Evolutionary conservation across 1,140 invertebrate species (phyloP), one percentile per base, ranked within the genome.

Genomic region (Temnothorax longispinosus): DNA sequence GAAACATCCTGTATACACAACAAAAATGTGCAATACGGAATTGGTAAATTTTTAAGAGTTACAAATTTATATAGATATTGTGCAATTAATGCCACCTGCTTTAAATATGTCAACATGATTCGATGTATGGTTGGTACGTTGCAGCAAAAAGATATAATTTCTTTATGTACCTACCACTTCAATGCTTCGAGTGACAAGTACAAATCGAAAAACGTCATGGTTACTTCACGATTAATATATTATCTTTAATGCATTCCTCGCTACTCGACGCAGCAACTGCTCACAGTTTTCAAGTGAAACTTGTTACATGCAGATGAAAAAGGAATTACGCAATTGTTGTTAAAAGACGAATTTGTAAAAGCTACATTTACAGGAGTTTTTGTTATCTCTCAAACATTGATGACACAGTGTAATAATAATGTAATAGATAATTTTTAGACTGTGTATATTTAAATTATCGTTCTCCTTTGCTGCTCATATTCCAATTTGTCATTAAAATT

Each of bases 171-270:
- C 65, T 50, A n/a, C n/a, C 2, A 71, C 54, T 74, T 89, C 72
- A 52, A 13, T 50, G 13, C 15, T 13, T 3, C 13, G 13, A 27
- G 54, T 89, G 64, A 85, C 64, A 78, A 82, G 67, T n/a, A n/a
- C n/a, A n/a, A n/a, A 87, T 89, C 47, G 65, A 81, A 54, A 32
- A 80, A 13, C 76, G n/a, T 54, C 76, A 87, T 75, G 85, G 78
- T 87, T 62, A 84, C 88, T 88, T 77, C 3, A 88, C 47, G 10
- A 71, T 32, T 74, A 77, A 81, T 74, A 85, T 50, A 88, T 71
- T 18, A 80, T 77, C 62, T 54, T 11, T 60, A 1, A 52, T 0
- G 27, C 54, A n/a, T 15, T 50, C 1, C 15, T 13, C 3, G 13
- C 32, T 41, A 35, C 15, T 60, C 4, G 18, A 35, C 32, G n/a